Percentiles rank a stretch among this genome's conserved stretches.
Conservation (phyloP, 2,113 vertebrate genomes). For the Percopsis transmontana region DNA sequence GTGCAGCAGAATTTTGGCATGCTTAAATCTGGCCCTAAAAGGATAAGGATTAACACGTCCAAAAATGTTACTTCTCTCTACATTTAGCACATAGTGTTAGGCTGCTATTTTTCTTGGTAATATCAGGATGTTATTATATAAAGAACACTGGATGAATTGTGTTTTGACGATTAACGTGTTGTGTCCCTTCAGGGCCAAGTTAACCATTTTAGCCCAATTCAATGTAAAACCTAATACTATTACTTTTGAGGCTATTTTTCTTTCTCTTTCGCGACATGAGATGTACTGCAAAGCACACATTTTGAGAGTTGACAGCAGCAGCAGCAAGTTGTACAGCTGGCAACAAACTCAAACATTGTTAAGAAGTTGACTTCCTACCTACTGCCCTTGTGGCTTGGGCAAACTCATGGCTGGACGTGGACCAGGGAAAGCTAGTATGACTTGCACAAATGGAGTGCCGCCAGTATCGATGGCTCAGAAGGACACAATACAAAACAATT, state of each 20-base stretch:
- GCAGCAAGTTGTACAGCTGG: no score
- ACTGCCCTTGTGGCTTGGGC: slow-evolving; percentile 55
- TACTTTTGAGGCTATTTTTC: no score
- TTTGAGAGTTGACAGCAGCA: background rate
- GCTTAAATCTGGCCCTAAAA: background rate
- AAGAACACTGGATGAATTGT: no score
- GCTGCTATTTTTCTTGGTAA: no score
- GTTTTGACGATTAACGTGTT: no score
- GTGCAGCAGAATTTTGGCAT: background rate
- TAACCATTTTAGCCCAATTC: no score
- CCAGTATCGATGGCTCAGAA: slow-evolving; percentile 67
- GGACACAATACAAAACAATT: slow-evolving; percentile 47
- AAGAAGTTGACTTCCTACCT: slow-evolving; percentile 53
- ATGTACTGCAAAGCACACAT: slow-evolving; percentile 3
- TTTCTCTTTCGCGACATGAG: background rate
- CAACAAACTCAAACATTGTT: slow-evolving; percentile 1
- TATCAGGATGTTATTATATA: no score
- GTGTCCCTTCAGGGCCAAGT: no score
- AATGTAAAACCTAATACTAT: no score
- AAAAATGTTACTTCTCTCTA: background rate
- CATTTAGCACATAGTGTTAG: no score
- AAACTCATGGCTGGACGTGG: slow-evolving; percentile 55
- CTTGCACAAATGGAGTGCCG: slow-evolving; percentile 60
- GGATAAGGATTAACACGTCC: slow-evolving; percentile 7
- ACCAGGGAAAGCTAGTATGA: slow-evolving; percentile 63